phyloP scores from a whole-genome alignment of 2,888 invertebrate species.

The Tipula unca region DNA sequence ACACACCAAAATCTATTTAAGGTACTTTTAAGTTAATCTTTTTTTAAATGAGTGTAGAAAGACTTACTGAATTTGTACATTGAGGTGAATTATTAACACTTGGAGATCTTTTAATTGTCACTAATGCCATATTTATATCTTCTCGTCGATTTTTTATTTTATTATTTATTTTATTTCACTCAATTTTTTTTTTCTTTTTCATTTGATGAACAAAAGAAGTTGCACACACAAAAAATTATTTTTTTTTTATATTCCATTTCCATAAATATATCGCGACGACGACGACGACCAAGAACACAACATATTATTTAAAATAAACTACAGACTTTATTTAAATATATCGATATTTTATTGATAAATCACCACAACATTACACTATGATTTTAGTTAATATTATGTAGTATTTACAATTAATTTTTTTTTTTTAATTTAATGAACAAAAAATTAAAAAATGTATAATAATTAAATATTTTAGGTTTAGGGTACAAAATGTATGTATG shows the following conservation, averaged over 20 bases:
- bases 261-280: constrained; percentile 8
- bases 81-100: constrained; percentile 58
- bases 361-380: neutral
- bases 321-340: constrained; percentile 8
- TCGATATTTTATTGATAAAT: neutral
- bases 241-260: neutral
- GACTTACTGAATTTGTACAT: constrained; percentile 19
- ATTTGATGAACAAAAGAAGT: constrained; percentile 14
- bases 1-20: constrained; percentile 14
- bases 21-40: neutral
- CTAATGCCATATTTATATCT: constrained; percentile 51
- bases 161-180: neutral
- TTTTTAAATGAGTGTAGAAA: neutral
- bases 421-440: neutral
- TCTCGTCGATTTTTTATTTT: neutral
- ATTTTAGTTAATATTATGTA: neutral
- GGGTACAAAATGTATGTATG: constrained; percentile 9
- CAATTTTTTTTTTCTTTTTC: neutral
- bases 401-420: neutral
- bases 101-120: constrained; percentile 64
- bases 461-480: constrained; percentile 10
- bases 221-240: neutral
- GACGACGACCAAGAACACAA: neutral
- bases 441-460: neutral
- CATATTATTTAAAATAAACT: neutral